Conservation (phyloP, 2,113 vertebrate species). For the Ameiurus melas region DNA sequence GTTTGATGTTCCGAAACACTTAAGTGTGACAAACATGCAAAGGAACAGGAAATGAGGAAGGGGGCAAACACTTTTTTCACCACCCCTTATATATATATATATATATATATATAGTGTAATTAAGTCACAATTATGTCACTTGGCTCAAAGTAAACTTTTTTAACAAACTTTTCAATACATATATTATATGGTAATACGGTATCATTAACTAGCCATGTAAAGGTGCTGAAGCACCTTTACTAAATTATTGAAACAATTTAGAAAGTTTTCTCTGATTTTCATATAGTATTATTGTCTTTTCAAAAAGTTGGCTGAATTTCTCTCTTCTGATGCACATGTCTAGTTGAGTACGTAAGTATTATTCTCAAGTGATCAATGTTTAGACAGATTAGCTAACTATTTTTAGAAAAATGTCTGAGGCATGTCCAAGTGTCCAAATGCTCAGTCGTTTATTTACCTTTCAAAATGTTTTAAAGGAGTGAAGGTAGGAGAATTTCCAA, state of each 20-base stretch:
- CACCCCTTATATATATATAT: too few species aligned
- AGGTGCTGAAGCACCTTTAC: not conserved
- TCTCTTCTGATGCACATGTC: not conserved
- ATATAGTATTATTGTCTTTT: not conserved
- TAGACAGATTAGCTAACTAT: not conserved
- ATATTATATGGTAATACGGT: not conserved
- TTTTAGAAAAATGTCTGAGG: not conserved
- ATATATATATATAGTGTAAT: not conserved
- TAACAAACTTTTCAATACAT: not conserved
- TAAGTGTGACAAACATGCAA: too few species aligned
- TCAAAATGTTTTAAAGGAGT: not conserved
- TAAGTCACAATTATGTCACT: not conserved
- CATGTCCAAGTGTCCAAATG: not conserved
- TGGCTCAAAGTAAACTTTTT: not conserved
- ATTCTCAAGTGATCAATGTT: not conserved
- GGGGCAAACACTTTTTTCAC: too few species aligned
- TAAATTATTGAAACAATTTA: not conserved
- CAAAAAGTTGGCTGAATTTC: not conserved
- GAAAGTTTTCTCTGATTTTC: not conserved
- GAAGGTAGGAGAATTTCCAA: not conserved
- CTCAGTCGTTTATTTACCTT: not conserved
- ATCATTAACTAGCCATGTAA: not conserved
- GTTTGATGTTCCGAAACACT: too few species aligned
- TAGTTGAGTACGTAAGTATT: not conserved
- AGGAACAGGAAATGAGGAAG: too few species aligned